Evolutionary conservation across 2,888 invertebrate genomes (phyloP).

Genomic region (Cheilosia vulpina): DNA sequence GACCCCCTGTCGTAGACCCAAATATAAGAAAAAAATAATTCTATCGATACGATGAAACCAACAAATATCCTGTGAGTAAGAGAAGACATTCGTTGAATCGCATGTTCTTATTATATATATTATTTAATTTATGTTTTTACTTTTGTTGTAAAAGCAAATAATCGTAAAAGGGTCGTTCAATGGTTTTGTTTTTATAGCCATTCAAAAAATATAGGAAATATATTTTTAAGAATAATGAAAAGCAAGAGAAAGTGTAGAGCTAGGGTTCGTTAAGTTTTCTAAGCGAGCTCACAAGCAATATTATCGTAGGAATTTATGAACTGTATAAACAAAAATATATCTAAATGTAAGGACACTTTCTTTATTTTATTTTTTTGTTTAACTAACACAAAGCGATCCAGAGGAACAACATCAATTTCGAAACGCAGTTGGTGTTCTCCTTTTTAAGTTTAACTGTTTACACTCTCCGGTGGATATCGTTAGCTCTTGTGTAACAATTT

Average conservation of each 20-base stretch:
- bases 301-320: slow-evolving; percentile 52
- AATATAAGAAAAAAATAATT: slow-evolving; percentile 11
- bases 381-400: slow-evolving; percentile 19
- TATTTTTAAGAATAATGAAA: slow-evolving; percentile 37
- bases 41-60: slow-evolving; percentile 35
- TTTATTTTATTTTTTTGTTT: slow-evolving; percentile 29
- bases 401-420: slow-evolving; percentile 55
- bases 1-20: slow-evolving; percentile 5
- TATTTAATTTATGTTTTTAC: slow-evolving; percentile 24
- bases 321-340: slow-evolving; percentile 32
- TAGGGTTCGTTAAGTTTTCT: slow-evolving; percentile 13
- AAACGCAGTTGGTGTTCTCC: slow-evolving; percentile 57
- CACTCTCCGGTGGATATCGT: slow-evolving; percentile 57
- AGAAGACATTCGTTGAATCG: slow-evolving; percentile 5
- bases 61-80: slow-evolving; percentile 35
- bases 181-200: slow-evolving; percentile 46
- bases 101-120: slow-evolving; percentile 17
- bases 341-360: slow-evolving; percentile 2
- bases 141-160: slow-evolving; percentile 25
- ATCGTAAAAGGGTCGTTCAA: slow-evolving; percentile 36
- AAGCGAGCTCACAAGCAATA: slow-evolving; percentile 13
- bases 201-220: slow-evolving; percentile 30
- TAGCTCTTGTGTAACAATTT: slow-evolving; percentile 65
- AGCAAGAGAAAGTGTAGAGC: slow-evolving; percentile 1
- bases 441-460: slow-evolving; percentile 58